Evolutionary conservation across 2,113 vertebrate species (phyloP), one percentile per base, ranked within the genome.

Genomic region (Colinus virginianus): DNA sequence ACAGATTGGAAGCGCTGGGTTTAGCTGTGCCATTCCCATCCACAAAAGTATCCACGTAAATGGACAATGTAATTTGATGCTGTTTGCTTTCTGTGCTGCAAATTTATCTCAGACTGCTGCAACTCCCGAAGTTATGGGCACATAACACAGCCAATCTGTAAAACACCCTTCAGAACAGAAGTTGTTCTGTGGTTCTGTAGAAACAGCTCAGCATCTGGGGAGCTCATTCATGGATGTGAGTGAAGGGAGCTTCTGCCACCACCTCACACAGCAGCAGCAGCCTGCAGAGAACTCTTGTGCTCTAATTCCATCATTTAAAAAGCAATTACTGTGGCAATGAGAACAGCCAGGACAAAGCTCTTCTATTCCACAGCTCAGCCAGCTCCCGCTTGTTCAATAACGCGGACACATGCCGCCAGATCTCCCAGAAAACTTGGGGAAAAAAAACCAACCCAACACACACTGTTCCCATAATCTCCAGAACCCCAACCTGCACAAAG

Each of bases 1-100:
- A 80, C 0, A 3, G 48, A 18, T 22, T 30, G 10, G 11, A 61
- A 61, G n/a, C 14, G 21, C 9, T 63, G 0, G 0, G 14, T 17
- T 64, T 84, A 72, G 62, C 18, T 70, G 48, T 40, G 51, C 74
- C 55, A 71, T 56, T 78, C 68, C 67, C 40, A 9, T 48, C 61
- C 78, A 66, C 48, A 30, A 62, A 91, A 84, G 17, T 18, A 76
- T 17, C 48, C 63, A 71, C 34, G 78, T 64, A 81, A 92, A 74
- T 21, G 69, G 72, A n/a, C 14, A 42, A 56, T 6, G 12, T 32
- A 53, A 74, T n/a, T 46, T 56, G 48, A 61, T 48, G 48, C 5
- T 59, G 22, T 76, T 51, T 78, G 30, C 30, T 87, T 90, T 67
- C 80, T 58, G 59, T 9, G 46, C 25, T 90, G 55, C 45, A 82